Evolutionary conservation across 2,113 vertebrate species (phyloP).

Genomic region (Austrofundulus limnaeus): DNA sequence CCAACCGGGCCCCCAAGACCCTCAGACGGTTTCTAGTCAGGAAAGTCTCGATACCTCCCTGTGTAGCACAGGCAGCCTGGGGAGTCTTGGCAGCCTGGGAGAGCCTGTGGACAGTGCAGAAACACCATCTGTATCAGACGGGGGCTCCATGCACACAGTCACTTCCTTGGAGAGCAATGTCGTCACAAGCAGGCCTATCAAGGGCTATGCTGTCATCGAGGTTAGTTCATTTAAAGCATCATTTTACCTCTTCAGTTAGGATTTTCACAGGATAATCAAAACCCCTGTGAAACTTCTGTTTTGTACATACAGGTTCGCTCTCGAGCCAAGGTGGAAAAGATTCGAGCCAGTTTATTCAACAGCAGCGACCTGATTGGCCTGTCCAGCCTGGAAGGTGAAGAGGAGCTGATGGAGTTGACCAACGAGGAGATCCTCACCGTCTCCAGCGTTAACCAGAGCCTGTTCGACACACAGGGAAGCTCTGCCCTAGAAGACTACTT

Average conservation of each 20-base stretch:
- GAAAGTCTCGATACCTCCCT: constrained; percentile 94
- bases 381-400: constrained; percentile 94
- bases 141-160: constrained; percentile 89
- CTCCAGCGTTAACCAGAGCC: constrained; percentile 95
- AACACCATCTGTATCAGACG: constrained; percentile 83
- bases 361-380: constrained; percentile 96
- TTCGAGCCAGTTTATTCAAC: constrained; percentile 96
- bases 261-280: neutral
- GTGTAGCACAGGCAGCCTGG: constrained; percentile 92
- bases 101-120: constrained; percentile 88
- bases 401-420: constrained; percentile 96
- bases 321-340: constrained; percentile 96
- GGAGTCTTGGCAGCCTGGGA: constrained; percentile 91
- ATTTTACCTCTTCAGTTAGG: neutral
- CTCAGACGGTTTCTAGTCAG: constrained; percentile 91
- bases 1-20: constrained; percentile 81
- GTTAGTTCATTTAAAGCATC: constrained; percentile 66
- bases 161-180: constrained; percentile 88
- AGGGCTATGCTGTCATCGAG: constrained; percentile 97
- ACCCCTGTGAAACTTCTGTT: neutral
- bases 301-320: constrained; percentile 84
- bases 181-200: constrained; percentile 85
- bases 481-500: constrained; percentile 96
- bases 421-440: constrained; percentile 97
- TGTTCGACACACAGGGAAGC: constrained; percentile 97